Evolutionary conservation across 2,888 invertebrate genomes (phyloP).

Genomic region (Andrena flavipes): DNA sequence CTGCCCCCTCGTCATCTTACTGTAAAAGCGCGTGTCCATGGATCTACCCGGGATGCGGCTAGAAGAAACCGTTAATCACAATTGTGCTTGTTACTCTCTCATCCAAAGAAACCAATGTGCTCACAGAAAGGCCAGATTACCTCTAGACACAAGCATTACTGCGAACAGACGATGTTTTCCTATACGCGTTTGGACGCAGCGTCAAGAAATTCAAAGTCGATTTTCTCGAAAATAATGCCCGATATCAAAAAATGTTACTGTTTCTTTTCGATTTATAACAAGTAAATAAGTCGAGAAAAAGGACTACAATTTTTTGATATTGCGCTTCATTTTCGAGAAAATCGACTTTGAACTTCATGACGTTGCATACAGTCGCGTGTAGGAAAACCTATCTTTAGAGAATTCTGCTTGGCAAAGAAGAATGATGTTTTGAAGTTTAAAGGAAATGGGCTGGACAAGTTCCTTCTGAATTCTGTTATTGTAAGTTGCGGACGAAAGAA

Average conservation of each 20-base stretch:
- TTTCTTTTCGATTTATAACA: too few relatives aligned
- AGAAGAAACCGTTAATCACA: not conserved
- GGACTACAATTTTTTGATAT: too few relatives aligned
- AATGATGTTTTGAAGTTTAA: not conserved
- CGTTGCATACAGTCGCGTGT: too few relatives aligned
- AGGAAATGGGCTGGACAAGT: not conserved
- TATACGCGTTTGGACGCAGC: too few relatives aligned
- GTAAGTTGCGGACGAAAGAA: not conserved
- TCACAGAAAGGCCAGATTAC: not conserved
- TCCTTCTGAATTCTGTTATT: too few relatives aligned
- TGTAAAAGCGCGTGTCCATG: not conserved
- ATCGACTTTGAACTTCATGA: too few relatives aligned
- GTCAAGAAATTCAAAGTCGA: too few relatives aligned
- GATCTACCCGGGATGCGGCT: not conserved
- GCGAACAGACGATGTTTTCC: not conserved
- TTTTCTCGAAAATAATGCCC: too few relatives aligned
- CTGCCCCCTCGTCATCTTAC: not conserved
- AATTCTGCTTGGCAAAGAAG: not conserved
- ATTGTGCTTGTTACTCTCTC: slow-evolving; percentile 1
- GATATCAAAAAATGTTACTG: too few relatives aligned
- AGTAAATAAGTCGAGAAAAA: too few relatives aligned
- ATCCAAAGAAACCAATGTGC: not conserved
- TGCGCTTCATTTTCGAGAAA: too few relatives aligned
- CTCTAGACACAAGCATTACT: not conserved
- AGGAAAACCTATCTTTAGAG: not conserved